Evolutionary conservation across 1,140 invertebrate genomes (phyloP), one percentile per base, ranked within the genome.

Genomic region (Cydia strobilella): DNA sequence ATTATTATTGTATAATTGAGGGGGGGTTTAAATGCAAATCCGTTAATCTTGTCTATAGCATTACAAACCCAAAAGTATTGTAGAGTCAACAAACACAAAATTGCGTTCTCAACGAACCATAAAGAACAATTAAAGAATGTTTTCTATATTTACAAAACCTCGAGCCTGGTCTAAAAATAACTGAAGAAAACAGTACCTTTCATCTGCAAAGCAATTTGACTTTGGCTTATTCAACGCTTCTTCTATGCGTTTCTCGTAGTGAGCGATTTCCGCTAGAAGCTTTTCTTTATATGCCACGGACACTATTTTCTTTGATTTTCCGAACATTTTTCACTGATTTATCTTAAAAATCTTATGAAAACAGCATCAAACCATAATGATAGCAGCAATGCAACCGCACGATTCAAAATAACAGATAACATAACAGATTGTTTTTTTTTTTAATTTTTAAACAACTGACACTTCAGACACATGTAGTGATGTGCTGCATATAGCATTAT

Each of bases 231-330:
- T 73, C 15, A 65, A 72, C n/a, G 81, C 80, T 54, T 86, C 82
- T 15, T 83, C 75, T 5, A 89, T 85, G 75, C 81, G 79, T n/a
- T 76, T 81, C 15, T 89, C 84, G 42, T 81, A 86, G 72, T 87
- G 84, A 9, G 84, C 78, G 20, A 90, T 77, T 51, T 91, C 85
- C 9, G 83, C 75, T 27, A 88, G 48, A 59, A 91, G 63, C 42
- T 82, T 78, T 2, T 86, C 79, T 75, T 87, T 90, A n/a, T 79
- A 77, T 1, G 76, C 77, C 20, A 85, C 15, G 42, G 88, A 75
- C 10, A 74, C 75, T 65, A 80, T 81, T 76, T 82, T 84, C 75
- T 84, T 89, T n/a, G 79, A 77, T 75, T 42, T 80, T 20, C 27
- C 65, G 7, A 69, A 69, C 65, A 69, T 69, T 42, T 31, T 69